Percentiles rank a stretch among this genome's conserved stretches.
These are phyloP conservation scores for Stenotaenia linearis DNA, from an alignment of 2,888 invertebrate genomes.

Conservation along the genomic window DNA sequence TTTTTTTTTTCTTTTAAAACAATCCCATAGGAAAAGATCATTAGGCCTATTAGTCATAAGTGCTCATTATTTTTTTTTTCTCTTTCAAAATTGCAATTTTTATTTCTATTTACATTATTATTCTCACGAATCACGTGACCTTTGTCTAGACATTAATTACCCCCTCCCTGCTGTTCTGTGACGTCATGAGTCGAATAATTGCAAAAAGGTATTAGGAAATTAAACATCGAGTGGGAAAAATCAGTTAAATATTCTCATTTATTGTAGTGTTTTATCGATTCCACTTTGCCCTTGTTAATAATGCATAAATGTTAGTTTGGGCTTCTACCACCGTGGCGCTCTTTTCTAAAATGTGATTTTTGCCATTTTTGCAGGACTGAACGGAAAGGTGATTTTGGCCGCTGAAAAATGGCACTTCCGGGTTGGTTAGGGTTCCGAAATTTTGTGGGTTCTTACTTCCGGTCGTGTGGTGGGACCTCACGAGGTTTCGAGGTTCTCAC, in stretches of 20 bases:
- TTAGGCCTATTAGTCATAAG: background rate
- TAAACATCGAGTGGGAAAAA: background rate
- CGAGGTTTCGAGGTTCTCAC: too few species aligned
- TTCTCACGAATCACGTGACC: background rate
- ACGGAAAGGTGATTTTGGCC: too few species aligned
- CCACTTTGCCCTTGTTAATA: background rate
- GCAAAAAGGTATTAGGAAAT: background rate
- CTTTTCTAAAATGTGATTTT: too few species aligned
- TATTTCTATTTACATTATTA: slow-evolving; percentile 1
- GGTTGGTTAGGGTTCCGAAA: too few species aligned
- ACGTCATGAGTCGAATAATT: background rate
- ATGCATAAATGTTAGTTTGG: too few species aligned
- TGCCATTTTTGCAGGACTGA: too few species aligned
- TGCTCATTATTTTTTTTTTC: background rate
- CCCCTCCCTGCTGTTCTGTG: background rate
- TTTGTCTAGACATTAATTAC: background rate
- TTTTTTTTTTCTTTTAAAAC: background rate
- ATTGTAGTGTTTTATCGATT: background rate
- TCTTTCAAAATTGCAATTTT: background rate
- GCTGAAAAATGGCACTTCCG: too few species aligned
- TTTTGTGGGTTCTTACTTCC: too few species aligned
- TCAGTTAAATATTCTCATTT: background rate
- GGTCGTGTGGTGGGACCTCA: too few species aligned
- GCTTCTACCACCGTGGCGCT: too few species aligned
- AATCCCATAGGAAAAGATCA: background rate